Conservation (phyloP, 2,113 vertebrate genomes). For the Oostethus manadensis region DNA sequence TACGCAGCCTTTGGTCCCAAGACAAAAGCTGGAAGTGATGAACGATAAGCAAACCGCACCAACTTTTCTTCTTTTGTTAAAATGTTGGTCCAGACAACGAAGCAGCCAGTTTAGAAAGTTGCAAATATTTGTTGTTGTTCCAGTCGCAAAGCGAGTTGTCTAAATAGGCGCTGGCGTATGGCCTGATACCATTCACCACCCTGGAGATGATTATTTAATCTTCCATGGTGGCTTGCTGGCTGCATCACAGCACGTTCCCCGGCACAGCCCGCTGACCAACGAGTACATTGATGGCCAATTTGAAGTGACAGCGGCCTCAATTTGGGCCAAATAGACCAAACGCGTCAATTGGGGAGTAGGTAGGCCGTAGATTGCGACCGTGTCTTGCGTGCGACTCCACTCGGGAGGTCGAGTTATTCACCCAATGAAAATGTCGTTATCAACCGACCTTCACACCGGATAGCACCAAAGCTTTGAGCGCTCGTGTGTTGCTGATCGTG, state of each 20-base stretch:
- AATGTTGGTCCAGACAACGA: no score
- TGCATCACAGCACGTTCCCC: conserved; percentile 38
- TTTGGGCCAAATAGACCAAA: conserved; percentile 25
- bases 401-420: background rate
- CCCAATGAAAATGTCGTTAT: background rate
- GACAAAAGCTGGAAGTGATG: no score
- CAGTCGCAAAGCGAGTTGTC: conserved; percentile 18
- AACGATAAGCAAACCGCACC: no score
- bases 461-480: background rate
- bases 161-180: conserved; percentile 30
- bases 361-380: background rate
- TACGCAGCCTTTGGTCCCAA: no score
- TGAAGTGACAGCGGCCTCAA: conserved; percentile 1
- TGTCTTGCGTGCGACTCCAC: background rate
- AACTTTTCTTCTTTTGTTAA: no score
- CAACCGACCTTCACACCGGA: background rate
- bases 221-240: conserved; percentile 39
- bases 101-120: background rate
- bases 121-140: conserved; percentile 19
- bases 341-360: conserved; percentile 13
- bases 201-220: conserved; percentile 53
- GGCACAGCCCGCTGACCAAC: conserved; percentile 34
- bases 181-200: conserved; percentile 37
- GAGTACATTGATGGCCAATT: conserved; percentile 23
- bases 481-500: background rate